Evolutionary conservation across 2,888 invertebrate species (phyloP).

Genomic region (Zygogramma bicolorata): DNA sequence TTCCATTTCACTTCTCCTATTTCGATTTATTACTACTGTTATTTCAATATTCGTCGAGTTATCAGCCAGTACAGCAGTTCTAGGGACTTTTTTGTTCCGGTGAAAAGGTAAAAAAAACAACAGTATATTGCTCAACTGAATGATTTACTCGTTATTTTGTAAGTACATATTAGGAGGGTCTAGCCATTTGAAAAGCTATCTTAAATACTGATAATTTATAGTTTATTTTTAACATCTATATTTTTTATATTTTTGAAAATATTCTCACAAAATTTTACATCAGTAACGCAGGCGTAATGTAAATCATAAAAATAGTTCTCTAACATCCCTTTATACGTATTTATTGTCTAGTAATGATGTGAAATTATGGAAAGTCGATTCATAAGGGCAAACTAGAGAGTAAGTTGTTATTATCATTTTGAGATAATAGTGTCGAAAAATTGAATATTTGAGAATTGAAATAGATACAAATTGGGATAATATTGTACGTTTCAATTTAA

Average conservation of each 20-base stretch:
- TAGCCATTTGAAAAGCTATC: slow-evolving; percentile 68
- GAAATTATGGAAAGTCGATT: slow-evolving; percentile 4
- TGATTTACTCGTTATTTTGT: slow-evolving; percentile 62
- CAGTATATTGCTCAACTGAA: slow-evolving; percentile 59
- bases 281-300: slow-evolving; percentile 3
- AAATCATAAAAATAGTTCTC: slow-evolving; percentile 18
- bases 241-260: slow-evolving; percentile 51
- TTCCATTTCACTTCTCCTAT: no score
- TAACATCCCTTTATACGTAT: slow-evolving; percentile 30
- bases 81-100: not conserved
- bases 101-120: slow-evolving; percentile 31
- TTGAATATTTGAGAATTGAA: no score
- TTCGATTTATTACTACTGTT: no score
- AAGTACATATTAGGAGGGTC: slow-evolving; percentile 67
- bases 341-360: slow-evolving; percentile 44
- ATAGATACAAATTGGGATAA: no score
- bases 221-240: slow-evolving; percentile 64
- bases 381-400: slow-evolving; percentile 6
- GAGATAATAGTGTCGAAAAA: no score
- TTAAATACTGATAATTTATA: slow-evolving; percentile 68
- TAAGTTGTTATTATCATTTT: no score
- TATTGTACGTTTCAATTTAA: no score
- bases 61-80: no score
- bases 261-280: slow-evolving; percentile 51
- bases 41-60: no score